Evolutionary conservation across 2,113 vertebrate genomes (phyloP).

Genomic region (Sinosuthora webbiana): DNA sequence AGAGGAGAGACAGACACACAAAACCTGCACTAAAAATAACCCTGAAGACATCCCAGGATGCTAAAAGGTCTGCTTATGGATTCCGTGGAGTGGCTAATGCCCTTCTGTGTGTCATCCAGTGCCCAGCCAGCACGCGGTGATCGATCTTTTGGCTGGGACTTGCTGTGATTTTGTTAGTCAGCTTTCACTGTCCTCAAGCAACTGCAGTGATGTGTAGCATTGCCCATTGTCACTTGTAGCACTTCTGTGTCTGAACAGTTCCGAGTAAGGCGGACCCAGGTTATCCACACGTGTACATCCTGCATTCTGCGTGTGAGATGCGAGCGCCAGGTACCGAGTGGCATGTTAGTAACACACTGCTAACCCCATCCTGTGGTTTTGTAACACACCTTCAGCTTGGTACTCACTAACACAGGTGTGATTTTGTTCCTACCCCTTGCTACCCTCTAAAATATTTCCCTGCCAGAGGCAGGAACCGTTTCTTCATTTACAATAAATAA

Average conservation of each 20-base stretch:
- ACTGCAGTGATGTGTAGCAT: not conserved
- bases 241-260: constrained; percentile 52
- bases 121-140: not conserved
- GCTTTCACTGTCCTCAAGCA: not conserved
- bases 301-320: constrained; percentile 40
- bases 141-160: not conserved
- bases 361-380: not conserved
- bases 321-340: constrained; percentile 31
- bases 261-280: not conserved
- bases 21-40: not conserved
- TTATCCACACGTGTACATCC: constrained; percentile 10
- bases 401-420: constrained; percentile 45
- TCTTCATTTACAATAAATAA: constrained; percentile 18
- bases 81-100: not conserved
- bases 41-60: not conserved
- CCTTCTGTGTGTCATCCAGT: not conserved
- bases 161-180: not conserved
- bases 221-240: constrained; percentile 24
- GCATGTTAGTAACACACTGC: not conserved
- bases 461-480: not conserved
- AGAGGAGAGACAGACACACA: not conserved
- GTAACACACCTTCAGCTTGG: not conserved
- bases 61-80: not conserved
- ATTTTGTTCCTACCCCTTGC: not conserved
- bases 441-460: not conserved